A percentile compares a stretch with the other conserved stretches of the same genome.
Evolutionary conservation across 2,888 invertebrate species (phyloP).

Genomic region (Agonopterix heracliana): DNA sequence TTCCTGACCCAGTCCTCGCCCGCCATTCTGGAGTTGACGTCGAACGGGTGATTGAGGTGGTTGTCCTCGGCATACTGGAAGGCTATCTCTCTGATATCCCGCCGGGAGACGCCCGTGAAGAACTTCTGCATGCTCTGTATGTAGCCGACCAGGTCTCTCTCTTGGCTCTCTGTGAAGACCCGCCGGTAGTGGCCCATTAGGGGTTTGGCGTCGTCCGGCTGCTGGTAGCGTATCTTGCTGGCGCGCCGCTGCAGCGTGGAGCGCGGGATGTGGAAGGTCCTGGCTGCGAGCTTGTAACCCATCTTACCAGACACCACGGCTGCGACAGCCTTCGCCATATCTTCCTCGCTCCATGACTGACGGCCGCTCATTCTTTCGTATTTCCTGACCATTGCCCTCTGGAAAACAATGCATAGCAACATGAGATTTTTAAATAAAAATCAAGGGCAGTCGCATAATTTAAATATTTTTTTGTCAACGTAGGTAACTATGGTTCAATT

Average conservation of each 20-base stretch:
- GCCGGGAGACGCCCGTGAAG: conserved; percentile 67
- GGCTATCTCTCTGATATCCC: conserved; percentile 66
- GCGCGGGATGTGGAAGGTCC: conserved; percentile 68
- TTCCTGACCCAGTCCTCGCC: conserved; percentile 72
- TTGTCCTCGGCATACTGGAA: conserved; percentile 70
- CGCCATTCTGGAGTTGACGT: conserved; percentile 66
- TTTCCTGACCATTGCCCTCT: conserved; percentile 69
- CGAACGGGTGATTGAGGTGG: conserved; percentile 62
- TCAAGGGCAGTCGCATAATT: too few species aligned
- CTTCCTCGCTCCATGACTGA: conserved; percentile 70
- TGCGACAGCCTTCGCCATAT: conserved; percentile 69
- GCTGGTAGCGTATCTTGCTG: conserved; percentile 64
- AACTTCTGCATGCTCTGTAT: conserved; percentile 70
- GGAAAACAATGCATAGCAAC: conserved; percentile 34
- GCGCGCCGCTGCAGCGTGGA: conserved; percentile 68
- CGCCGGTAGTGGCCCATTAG: conserved; percentile 68
- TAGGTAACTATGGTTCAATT: too few species aligned
- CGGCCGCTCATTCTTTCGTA: conserved; percentile 72
- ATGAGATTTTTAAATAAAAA: neutral
- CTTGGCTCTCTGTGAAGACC: conserved; percentile 68
- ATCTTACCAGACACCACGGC: conserved; percentile 70
- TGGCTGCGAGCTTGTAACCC: conserved; percentile 69
- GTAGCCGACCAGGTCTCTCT: conserved; percentile 66
- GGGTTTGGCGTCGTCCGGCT: conserved; percentile 62
- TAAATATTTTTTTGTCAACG: too few species aligned